A percentile compares a stretch with the other conserved stretches of the same genome.
These are phyloP conservation scores for Enteromius anoplus DNA, from an alignment of 2,797 vertebrate genomes.

Conservation along the genomic window DNA sequence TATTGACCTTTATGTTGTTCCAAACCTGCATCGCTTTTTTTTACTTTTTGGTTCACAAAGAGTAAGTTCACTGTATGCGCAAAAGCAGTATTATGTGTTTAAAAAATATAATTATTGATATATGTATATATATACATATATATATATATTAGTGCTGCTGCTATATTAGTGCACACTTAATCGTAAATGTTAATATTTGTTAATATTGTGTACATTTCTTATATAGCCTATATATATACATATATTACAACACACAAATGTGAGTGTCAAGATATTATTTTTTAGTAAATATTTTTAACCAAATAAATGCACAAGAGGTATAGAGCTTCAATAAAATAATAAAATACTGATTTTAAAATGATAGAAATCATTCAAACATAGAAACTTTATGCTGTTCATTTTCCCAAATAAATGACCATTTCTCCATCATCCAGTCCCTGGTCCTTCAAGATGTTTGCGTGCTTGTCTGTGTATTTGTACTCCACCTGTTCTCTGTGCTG, in stretches of 20 bases:
- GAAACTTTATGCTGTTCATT: background rate
- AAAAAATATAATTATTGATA: too few relatives aligned
- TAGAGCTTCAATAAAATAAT: background rate
- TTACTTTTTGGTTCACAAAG: background rate
- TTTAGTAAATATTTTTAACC: background rate
- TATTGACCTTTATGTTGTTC: background rate
- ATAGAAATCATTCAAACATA: background rate
- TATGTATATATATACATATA: too few relatives aligned
- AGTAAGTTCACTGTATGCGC: background rate
- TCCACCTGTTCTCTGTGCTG: slow-evolving; percentile 50
- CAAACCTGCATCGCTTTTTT: background rate
- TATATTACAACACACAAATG: background rate
- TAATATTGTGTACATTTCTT: background rate
- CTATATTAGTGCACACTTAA: too few relatives aligned
- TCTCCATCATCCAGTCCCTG: background rate
- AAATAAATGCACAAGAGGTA: background rate
- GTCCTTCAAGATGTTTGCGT: slow-evolving; percentile 18
- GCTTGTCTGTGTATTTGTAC: slow-evolving; percentile 31
- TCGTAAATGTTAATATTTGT: too few relatives aligned
- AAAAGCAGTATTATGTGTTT: background rate
- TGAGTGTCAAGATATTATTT: background rate
- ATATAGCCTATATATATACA: background rate
- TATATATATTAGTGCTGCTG: too few relatives aligned
- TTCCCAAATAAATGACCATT: background rate
- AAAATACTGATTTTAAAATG: background rate